Percentiles rank a stretch among this genome's conserved stretches.
phyloP scores from a whole-genome alignment of 1,140 invertebrate species.

The Drosophila pandora region DNA sequence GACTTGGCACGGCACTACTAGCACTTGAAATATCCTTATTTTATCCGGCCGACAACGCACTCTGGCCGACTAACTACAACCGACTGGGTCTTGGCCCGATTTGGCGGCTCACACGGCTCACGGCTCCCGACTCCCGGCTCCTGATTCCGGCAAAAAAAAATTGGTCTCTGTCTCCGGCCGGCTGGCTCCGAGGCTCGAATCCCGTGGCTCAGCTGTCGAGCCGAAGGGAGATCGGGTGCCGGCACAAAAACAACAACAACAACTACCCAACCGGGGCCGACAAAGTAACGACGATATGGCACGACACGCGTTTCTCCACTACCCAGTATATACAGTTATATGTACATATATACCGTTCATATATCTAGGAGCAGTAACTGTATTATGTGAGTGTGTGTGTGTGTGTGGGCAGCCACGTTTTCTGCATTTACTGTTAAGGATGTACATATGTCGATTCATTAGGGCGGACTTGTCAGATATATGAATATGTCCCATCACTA shows the following conservation, averaged over 20 bases:
- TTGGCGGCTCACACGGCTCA: neutral
- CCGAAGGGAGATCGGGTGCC: conserved; percentile 72
- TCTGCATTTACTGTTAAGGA: conserved; percentile 21
- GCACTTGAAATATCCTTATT: conserved; percentile 14
- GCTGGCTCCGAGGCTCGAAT: conserved; percentile 24
- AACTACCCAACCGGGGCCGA: conserved; percentile 14
- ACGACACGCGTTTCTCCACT: conserved; percentile 44
- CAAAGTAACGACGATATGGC: conserved; percentile 67
- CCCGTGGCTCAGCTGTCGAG: conserved; percentile 48
- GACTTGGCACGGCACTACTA: conserved; percentile 27
- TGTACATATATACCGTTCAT: conserved; percentile 36
- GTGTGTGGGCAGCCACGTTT: conserved; percentile 39
- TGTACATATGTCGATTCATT: conserved; percentile 24
- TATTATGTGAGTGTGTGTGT: neutral
- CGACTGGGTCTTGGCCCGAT: conserved; percentile 47
- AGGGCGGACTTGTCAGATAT: conserved; percentile 18
- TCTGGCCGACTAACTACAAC: conserved; percentile 76
- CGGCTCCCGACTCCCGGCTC: conserved; percentile 40
- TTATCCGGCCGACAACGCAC: conserved; percentile 50
- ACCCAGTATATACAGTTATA: conserved; percentile 16
- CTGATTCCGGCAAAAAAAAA: conserved; percentile 41
- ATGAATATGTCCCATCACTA: neutral
- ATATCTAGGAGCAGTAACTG: conserved; percentile 30
- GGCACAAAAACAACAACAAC: conserved; percentile 51
- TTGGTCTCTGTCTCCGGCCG: conserved; percentile 13